phyloP scores from a whole-genome alignment of 2,113 vertebrate species.

The Tragelaphus scriptus region DNA sequence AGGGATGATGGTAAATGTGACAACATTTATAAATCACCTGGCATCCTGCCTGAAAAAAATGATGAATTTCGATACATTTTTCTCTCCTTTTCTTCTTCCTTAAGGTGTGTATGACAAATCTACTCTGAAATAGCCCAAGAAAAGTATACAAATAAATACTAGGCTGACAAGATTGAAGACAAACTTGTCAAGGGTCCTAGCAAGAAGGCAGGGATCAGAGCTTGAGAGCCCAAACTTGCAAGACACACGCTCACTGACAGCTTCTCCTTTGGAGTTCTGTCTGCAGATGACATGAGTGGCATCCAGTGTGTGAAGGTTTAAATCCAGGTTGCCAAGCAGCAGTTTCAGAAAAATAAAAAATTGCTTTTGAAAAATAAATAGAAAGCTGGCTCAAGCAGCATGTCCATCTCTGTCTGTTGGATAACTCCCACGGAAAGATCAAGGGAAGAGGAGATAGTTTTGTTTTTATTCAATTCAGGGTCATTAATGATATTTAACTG shows the following conservation, averaged over 20 bases:
- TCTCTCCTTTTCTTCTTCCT: background rate
- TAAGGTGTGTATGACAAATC: background rate
- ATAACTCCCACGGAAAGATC: background rate
- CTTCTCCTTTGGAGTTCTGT: background rate
- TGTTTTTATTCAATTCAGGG: background rate
- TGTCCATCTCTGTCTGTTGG: background rate
- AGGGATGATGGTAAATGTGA: background rate
- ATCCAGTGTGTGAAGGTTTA: background rate
- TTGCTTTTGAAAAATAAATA: background rate
- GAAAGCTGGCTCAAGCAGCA: background rate
- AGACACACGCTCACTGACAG: background rate
- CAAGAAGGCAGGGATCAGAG: background rate
- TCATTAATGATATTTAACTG: background rate
- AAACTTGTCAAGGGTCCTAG: background rate
- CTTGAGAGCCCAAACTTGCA: background rate
- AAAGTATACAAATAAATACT: background rate
- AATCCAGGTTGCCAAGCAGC: background rate
- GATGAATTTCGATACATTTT: background rate
- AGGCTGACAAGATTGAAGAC: background rate
- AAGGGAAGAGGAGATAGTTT: background rate
- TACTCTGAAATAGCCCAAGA: background rate
- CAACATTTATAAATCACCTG: constrained; percentile 9
- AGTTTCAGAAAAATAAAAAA: background rate
- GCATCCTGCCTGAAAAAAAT: background rate
- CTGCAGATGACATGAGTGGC: background rate